Evolutionary conservation across 1,140 invertebrate genomes (phyloP), one percentile per base, ranked within the genome.

Genomic region (Leptestheria dahalacensis): DNA sequence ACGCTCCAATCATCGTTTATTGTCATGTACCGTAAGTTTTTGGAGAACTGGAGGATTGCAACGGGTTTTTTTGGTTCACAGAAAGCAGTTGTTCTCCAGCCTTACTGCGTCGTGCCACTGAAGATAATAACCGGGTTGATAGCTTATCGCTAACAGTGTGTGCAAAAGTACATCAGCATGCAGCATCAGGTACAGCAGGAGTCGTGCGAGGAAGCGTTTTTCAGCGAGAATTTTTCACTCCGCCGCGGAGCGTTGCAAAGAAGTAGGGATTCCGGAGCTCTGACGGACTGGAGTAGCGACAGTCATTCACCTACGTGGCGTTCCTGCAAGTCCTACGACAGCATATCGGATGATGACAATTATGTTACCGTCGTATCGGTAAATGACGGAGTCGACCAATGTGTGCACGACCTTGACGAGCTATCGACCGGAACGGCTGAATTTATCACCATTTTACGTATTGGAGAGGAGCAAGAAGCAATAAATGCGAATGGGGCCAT

Each of bases 321-420:
- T 18, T 61, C 57, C 55, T 48, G 48, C 21, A 24, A 57, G 48
- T 57, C 29, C 6, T 41, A 41, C 33, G 33, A 41, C 33, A 41
- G 33, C 33, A 41, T 41, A 41, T 41, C 15, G 18, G 58, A 61
- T 28, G 51, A 20, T 26, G 73, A 71, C 51, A 79, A 82, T 49
- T 83, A 81, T 64, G 78, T 84, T 48, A 84, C 82, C 21, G 81
- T 84, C n/a, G 80, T 84, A 33, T 77, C 78, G 59, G 79, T 84
- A n/a, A 78, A 80, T 60, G 53, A 52, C 58, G 29, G 65, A 65
- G 20, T 50, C 20, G 15, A 47, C 21, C 1, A 55, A 1, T 28
- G 41, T 28, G 11, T 15, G 24, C 9, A n/a, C 4, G 46, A 15
- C 20, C 47, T 18, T n/a, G 41, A 21, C 20, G 15, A 28, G 26